Evolutionary conservation across 2,888 invertebrate species (phyloP).

Genomic region (Campopleginae sp.): DNA sequence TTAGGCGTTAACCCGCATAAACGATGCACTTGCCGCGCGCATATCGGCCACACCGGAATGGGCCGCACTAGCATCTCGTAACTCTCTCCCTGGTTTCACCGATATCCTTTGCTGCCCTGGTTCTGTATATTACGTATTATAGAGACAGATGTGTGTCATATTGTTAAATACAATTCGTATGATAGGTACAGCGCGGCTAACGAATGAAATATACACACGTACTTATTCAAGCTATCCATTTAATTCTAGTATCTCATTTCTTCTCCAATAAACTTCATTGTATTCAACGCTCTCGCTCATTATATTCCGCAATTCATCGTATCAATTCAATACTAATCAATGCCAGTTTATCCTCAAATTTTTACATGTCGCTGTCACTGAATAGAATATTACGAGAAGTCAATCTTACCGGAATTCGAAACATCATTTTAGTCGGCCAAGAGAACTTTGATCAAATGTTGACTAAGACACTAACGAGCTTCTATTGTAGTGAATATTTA

Average conservation of each 20-base stretch:
- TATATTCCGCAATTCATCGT: conserved; percentile 5
- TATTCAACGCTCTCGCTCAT: background rate
- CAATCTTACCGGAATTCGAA: background rate
- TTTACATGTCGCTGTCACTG: background rate
- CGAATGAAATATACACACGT: conserved; percentile 21
- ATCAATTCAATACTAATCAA: conserved; percentile 12
- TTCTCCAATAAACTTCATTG: background rate
- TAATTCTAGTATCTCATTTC: conserved; percentile 1
- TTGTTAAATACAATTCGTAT: conserved; percentile 34
- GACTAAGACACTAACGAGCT: conserved; percentile 1
- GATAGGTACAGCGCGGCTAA: conserved; percentile 6
- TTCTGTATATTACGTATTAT: conserved; percentile 30
- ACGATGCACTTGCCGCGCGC: conserved; percentile 71
- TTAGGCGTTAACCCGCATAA: conserved; percentile 72
- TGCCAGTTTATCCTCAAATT: background rate
- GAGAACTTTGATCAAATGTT: background rate
- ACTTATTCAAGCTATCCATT: conserved; percentile 16
- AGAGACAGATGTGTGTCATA: conserved; percentile 8
- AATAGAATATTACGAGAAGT: background rate
- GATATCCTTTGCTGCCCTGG: conserved; percentile 14
- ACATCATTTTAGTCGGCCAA: background rate
- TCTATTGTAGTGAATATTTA: background rate
- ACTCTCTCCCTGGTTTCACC: conserved; percentile 43
- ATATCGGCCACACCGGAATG: conserved; percentile 61
- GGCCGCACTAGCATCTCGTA: conserved; percentile 58